phyloP scores from a whole-genome alignment of 2,797 vertebrate species.

The Glyptemys insculpta region DNA sequence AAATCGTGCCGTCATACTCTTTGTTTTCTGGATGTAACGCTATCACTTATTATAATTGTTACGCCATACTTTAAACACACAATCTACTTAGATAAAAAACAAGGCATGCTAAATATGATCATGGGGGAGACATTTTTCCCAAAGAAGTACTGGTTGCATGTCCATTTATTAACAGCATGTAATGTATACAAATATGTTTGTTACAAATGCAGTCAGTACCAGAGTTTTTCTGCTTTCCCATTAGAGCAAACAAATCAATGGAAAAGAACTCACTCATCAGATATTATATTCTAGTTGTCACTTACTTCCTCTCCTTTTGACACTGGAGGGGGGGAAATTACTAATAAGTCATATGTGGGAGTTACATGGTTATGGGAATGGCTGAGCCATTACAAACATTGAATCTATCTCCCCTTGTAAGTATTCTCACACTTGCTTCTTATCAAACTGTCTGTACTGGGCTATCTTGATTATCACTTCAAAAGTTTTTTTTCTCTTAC shows the following conservation, averaged over 20 bases:
- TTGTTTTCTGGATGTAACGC: conserved; percentile 66
- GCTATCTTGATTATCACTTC: no score
- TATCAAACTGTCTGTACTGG: no score
- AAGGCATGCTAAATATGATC: conserved; percentile 47
- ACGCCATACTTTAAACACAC: conserved; percentile 52
- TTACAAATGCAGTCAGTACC: conserved; percentile 25
- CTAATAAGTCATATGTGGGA: not conserved
- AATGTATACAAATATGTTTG: conserved; percentile 65
- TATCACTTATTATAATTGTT: conserved; percentile 74
- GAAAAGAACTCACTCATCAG: not conserved
- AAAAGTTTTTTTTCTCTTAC: no score
- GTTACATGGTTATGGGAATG: accelerated
- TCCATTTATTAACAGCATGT: conserved; percentile 49
- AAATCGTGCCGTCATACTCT: conserved; percentile 57
- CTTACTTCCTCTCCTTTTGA: not conserved
- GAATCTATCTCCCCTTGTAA: no score
- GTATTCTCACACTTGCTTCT: no score
- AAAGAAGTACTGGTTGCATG: conserved; percentile 15
- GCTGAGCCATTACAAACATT: no score
- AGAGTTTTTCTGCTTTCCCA: conserved; percentile 30
- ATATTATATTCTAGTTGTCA: not conserved
- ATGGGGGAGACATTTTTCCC: conserved; percentile 38
- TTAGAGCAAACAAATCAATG: not conserved
- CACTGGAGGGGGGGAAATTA: not conserved
- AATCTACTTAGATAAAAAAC: conserved; percentile 39